Evolutionary conservation across 2,113 vertebrate genomes (phyloP).

Genomic region (Oxyruncus cristatus): DNA sequence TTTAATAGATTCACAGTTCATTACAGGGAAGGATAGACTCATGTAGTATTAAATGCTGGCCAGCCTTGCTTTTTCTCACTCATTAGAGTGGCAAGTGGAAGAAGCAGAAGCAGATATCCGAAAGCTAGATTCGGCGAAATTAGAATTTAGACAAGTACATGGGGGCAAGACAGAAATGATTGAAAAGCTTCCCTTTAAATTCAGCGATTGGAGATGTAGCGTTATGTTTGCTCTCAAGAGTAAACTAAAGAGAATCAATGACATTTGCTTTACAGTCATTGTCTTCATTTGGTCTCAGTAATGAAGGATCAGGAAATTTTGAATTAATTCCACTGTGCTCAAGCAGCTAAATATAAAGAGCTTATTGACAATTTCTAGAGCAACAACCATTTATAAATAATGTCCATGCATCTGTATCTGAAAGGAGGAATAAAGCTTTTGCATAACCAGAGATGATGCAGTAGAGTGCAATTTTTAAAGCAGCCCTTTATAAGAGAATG

Average conservation of each 20-base stretch:
- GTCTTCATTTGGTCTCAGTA: slow-evolving; percentile 43
- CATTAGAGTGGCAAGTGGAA: background rate
- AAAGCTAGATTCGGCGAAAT: slow-evolving; percentile 47
- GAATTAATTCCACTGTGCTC: slow-evolving; percentile 6
- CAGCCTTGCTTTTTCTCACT: slow-evolving; percentile 32
- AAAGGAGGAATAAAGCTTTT: slow-evolving; percentile 8
- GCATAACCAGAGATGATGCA: background rate
- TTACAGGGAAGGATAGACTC: slow-evolving; percentile 9
- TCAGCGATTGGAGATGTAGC: background rate
- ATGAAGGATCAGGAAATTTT: slow-evolving; percentile 42
- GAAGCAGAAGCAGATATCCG: slow-evolving; percentile 15
- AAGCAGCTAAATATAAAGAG: background rate
- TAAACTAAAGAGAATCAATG: background rate
- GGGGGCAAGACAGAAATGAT: background rate
- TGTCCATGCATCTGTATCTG: background rate
- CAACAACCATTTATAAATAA: background rate
- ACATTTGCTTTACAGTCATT: slow-evolving; percentile 48
- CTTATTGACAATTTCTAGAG: slow-evolving; percentile 20
- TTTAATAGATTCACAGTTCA: slow-evolving; percentile 56
- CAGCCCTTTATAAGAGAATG: background rate
- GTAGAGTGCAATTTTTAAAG: background rate
- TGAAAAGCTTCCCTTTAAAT: background rate
- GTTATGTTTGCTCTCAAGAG: slow-evolving; percentile 33
- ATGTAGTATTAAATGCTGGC: slow-evolving; percentile 8
- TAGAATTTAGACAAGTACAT: slow-evolving; percentile 14